Evolutionary conservation across 2,888 invertebrate species (phyloP).

Genomic region (Chironomus tentans): DNA sequence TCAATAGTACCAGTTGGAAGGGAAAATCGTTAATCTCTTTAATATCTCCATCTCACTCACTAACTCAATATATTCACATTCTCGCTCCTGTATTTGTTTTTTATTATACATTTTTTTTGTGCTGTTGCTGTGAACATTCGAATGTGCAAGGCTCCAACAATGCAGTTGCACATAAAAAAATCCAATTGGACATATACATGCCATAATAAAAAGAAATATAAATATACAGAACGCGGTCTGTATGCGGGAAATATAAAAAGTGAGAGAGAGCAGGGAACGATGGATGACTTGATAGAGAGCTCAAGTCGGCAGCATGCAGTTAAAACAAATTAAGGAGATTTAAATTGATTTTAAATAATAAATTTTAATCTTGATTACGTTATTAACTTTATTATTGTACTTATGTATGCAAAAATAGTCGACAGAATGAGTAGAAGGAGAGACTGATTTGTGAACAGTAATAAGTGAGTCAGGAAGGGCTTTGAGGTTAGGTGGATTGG

Average conservation of each 20-base stretch:
- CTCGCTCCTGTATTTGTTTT: neutral
- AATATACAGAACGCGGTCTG: too few relatives aligned
- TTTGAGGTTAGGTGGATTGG: neutral
- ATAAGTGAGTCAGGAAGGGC: neutral
- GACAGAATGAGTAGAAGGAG: neutral
- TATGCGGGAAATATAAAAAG: neutral
- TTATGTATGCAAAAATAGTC: neutral
- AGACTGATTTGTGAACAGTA: conserved; percentile 1
- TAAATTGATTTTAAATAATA: conserved; percentile 27
- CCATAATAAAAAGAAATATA: neutral
- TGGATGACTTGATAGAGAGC: conserved; percentile 10
- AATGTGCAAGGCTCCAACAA: conserved; percentile 1
- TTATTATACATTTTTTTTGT: neutral
- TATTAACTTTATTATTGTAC: conserved; percentile 24
- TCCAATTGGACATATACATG: neutral
- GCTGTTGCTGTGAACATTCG: neutral
- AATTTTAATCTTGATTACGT: conserved; percentile 27
- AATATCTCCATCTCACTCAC: neutral
- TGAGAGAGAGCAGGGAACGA: neutral
- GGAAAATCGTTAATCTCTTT: conserved; percentile 18
- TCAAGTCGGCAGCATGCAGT: conserved; percentile 16
- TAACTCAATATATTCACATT: neutral
- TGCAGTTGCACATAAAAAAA: neutral
- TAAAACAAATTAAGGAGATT: conserved; percentile 27
- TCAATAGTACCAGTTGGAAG: neutral